Conservation (phyloP, 2,888 invertebrate genomes). For the Tuta absoluta region DNA sequence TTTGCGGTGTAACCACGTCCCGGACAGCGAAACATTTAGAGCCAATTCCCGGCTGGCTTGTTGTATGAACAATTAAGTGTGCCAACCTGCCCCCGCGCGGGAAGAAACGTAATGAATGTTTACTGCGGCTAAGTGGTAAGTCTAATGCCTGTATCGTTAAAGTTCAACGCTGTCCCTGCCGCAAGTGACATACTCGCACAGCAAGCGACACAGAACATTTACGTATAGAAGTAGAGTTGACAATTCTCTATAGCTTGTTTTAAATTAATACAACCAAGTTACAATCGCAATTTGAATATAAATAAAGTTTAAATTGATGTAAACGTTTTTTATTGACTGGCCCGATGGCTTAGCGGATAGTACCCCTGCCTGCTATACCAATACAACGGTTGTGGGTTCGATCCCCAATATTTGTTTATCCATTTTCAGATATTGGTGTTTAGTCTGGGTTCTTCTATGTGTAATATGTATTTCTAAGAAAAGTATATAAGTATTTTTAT, state of each 20-base stretch:
- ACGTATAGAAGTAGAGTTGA: not conserved
- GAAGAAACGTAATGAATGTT: slow-evolving; percentile 74
- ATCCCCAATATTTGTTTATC: no score
- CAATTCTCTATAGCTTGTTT: not conserved
- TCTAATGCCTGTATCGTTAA: slow-evolving; percentile 47
- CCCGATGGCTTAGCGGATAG: no score
- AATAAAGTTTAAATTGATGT: no score
- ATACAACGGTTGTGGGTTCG: no score
- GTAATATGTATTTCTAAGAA: no score
- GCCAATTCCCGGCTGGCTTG: slow-evolving; percentile 77
- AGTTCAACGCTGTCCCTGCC: slow-evolving; percentile 31
- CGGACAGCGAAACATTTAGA: slow-evolving; percentile 74
- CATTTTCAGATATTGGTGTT: no score
- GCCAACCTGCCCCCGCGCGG: slow-evolving; percentile 65
- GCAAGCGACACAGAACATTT: not conserved
- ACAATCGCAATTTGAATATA: no score
- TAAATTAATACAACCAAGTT: no score
- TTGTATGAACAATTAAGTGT: slow-evolving; percentile 79
- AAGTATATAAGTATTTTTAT: no score
- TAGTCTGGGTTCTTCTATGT: no score
- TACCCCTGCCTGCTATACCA: no score
- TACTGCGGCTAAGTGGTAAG: slow-evolving; percentile 62
- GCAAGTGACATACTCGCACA: slow-evolving; percentile 16
- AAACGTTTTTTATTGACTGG: no score
- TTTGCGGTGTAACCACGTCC: slow-evolving; percentile 68